Evolutionary conservation across 2,888 invertebrate genomes (phyloP), one percentile per base, ranked within the genome.

Genomic region (Malthinus flaveolus): DNA sequence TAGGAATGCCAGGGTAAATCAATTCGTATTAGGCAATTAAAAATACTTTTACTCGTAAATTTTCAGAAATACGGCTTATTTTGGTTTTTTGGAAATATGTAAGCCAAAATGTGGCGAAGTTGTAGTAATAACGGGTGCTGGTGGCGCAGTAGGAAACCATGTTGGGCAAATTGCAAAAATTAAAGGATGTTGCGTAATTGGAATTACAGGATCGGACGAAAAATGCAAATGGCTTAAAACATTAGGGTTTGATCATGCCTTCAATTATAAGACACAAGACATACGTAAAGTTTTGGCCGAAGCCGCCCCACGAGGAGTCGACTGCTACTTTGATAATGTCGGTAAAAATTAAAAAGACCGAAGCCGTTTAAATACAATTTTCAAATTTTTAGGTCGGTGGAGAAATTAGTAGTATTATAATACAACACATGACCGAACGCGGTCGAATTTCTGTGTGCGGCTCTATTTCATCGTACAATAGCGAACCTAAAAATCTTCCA

Each of bases 151-250:
- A 9, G 92, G 91, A 5, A 86, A 84, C 57, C 82, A 87, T 47
- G 91, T 90, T 23, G 91, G 91, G 1, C 91, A 91, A 80, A 88
- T 92, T 62, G 91, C 85, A 1, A 91, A 90, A 79, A 83, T 87
- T 47, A 81, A 87, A 75, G 88, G 86, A 9, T 85, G 88, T 67
- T 82, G 76, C 55, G 89, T 89, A 0, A 85, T 91, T 64, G 91
- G 89, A 2, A 84, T 88, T 66, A 85, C 88, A 10, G 90, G 90
- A 1, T 82, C 85, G 3, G 85, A 89, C 64, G 85, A 84, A 13
- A 91, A 91, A 79, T 86, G 87, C 64, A 78, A 84, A 61, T 90
- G 87, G 87, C 74, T 89, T 12, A 81, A 86, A 9, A 84, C 85
- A 49, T 74, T 89, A 1, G 85, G 85, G 4, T 90, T 89, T 70